Percentiles rank a stretch among this genome's conserved stretches.
phyloP scores from a whole-genome alignment of 2,113 vertebrate genomes.

The Lanius ludovicianus region DNA sequence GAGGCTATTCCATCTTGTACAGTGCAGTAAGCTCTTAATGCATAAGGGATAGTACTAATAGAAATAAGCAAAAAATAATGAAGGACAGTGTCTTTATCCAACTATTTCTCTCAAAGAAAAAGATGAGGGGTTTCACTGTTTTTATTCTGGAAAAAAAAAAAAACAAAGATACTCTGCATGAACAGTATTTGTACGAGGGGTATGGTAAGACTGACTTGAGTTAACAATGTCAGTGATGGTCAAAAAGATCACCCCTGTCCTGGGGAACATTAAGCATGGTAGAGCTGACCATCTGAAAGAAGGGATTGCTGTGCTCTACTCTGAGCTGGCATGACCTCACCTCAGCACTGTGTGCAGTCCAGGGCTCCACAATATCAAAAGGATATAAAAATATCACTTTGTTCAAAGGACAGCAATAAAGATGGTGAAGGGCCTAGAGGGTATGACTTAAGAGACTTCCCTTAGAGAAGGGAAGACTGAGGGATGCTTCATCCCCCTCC shows the following conservation, averaged over 20 bases:
- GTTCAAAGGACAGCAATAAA: background rate
- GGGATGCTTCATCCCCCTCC: background rate
- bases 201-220: background rate
- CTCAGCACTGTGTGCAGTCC: background rate
- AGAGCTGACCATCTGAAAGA: background rate
- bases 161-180: background rate
- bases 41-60: background rate
- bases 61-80: background rate
- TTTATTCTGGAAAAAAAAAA: background rate
- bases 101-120: background rate
- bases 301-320: background rate
- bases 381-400: background rate
- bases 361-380: background rate
- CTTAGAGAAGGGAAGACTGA: background rate
- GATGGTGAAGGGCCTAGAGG: background rate
- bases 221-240: background rate
- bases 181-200: background rate
- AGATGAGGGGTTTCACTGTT: background rate
- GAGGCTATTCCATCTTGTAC: background rate
- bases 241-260: background rate
- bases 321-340: background rate
- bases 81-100: background rate
- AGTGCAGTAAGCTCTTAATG: background rate
- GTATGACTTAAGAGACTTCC: background rate
- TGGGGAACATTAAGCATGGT: background rate